Percentiles rank a stretch among this genome's conserved stretches.
These are phyloP conservation scores for Meteorus colon DNA, from an alignment of 2,888 invertebrate species.

Conservation along the genomic window DNA sequence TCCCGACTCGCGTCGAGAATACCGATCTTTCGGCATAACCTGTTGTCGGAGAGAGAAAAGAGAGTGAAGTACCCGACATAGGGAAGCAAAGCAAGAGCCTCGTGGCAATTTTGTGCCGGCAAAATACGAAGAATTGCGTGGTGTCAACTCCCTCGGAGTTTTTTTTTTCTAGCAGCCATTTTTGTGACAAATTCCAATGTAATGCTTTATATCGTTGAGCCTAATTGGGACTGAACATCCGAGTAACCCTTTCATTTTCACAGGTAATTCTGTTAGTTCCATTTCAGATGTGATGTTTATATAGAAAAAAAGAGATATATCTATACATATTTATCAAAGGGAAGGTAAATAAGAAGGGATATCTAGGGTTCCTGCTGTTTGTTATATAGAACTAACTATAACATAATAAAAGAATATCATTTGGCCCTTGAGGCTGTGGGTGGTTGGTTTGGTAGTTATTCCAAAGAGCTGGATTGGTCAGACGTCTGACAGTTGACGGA, in stretches of 20 bases:
- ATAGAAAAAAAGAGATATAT: too few relatives aligned
- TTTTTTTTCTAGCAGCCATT: conserved; percentile 16
- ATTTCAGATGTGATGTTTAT: background rate
- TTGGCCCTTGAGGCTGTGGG: conserved; percentile 66
- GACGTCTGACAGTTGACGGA: conserved; percentile 73
- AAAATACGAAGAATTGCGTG: conserved; percentile 31
- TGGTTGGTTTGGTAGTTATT: conserved; percentile 59
- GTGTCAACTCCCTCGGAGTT: conserved; percentile 19
- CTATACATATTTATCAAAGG: too few relatives aligned
- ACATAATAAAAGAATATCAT: conserved; percentile 48
- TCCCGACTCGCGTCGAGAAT: conserved; percentile 50
- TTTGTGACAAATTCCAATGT: conserved; percentile 30
- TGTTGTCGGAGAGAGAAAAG: conserved; percentile 40
- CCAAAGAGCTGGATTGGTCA: conserved; percentile 69
- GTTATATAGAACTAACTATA: background rate
- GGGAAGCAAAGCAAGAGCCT: background rate
- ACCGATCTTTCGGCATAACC: conserved; percentile 60
- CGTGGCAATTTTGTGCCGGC: conserved; percentile 12
- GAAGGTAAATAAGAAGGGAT: too few relatives aligned
- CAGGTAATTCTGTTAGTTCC: conserved; percentile 42
- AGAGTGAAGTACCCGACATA: conserved; percentile 22
- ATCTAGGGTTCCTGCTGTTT: too few relatives aligned
- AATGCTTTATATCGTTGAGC: background rate
- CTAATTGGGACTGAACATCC: conserved; percentile 29
- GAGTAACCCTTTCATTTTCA: conserved; percentile 26